A percentile compares a stretch with the other conserved stretches of the same genome.
Evolutionary conservation across 53 echinoderm and acorn worm species (phyloP).

Genomic region (Zoroaster sp.): DNA sequence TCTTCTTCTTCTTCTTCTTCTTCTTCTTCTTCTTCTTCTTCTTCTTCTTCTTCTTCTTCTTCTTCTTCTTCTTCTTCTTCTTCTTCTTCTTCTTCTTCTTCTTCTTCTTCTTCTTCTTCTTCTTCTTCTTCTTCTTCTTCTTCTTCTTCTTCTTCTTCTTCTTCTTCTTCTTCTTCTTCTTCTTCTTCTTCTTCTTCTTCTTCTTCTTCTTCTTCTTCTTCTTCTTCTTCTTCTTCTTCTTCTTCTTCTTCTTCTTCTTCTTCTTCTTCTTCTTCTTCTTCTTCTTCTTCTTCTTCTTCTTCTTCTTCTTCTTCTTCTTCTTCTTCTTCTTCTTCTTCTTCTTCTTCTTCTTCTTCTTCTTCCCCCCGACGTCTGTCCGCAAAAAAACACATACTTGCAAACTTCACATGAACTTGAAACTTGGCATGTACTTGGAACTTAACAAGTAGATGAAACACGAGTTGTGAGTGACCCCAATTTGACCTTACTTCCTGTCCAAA

Average conservation of each 20-base stretch:
- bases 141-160: background rate
- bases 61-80: background rate
- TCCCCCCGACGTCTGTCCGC: no score
- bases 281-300: background rate
- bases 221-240: constrained; percentile 17
- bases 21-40: no score
- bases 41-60: background rate
- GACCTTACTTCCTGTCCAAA: no score
- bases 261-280: background rate
- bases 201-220: constrained; percentile 30
- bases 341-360: no score
- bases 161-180: background rate
- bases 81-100: no score
- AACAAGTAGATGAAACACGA: no score
- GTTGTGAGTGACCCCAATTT: no score
- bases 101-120: no score
- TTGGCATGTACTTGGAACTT: no score
- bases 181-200: constrained; percentile 26
- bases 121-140: background rate
- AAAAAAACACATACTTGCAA: no score
- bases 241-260: constrained; percentile 17
- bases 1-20: background rate
- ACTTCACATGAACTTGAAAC: no score
- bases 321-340: background rate
- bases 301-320: background rate